Evolutionary conservation across 2,113 vertebrate genomes (phyloP).

Genomic region (Pagrus major): DNA sequence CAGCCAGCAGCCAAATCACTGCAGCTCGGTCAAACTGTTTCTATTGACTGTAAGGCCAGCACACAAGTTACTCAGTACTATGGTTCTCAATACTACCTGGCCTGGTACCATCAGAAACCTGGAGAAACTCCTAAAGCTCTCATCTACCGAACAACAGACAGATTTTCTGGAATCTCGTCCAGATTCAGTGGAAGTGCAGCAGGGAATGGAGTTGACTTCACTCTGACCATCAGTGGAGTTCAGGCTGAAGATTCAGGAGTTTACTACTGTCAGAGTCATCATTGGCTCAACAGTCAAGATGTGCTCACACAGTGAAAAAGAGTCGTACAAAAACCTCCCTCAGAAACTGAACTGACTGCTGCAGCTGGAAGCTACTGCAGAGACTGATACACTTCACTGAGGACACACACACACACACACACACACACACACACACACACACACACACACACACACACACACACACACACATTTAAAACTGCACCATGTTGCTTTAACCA

Average conservation of each 20-base stretch:
- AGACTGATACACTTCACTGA: too few relatives aligned
- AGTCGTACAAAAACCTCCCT: slow-evolving; percentile 18
- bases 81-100: too few relatives aligned
- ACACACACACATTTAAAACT: too few relatives aligned
- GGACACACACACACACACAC: too few relatives aligned
- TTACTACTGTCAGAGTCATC: not conserved
- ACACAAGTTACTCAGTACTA: not conserved
- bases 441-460: too few relatives aligned
- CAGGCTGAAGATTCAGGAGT: slow-evolving; percentile 4
- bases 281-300: not conserved
- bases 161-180: too few relatives aligned
- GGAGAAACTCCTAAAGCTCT: slow-evolving; percentile 25
- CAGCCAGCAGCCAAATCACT: too few relatives aligned
- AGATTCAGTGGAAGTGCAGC: too few relatives aligned
- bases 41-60: slow-evolving; percentile 19
- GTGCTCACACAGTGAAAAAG: slow-evolving; percentile 7
- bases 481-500: too few relatives aligned
- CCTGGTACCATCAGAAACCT: slow-evolving; percentile 33
- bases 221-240: slow-evolving; percentile 31
- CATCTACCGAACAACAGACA: not conserved
- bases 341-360: too few relatives aligned
- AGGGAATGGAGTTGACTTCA: slow-evolving; percentile 29
- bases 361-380: too few relatives aligned
- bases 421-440: too few relatives aligned
- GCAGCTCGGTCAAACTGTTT: slow-evolving; percentile 8